Evolutionary conservation across 2,888 invertebrate genomes (phyloP).

Genomic region (Drosophila mettleri): DNA sequence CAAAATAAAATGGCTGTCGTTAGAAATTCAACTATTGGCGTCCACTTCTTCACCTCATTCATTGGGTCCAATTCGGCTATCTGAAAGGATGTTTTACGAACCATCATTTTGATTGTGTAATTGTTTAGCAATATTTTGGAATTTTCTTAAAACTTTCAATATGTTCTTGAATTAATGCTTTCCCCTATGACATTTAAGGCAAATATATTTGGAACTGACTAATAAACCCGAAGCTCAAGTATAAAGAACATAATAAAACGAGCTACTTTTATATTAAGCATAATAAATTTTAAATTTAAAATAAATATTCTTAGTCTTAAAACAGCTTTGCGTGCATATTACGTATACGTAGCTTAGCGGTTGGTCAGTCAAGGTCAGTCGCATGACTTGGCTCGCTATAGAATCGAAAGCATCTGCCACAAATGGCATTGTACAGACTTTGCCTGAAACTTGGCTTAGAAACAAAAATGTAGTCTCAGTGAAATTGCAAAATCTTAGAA

Average conservation of each 20-base stretch:
- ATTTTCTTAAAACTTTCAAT: neutral
- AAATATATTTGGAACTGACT: neutral
- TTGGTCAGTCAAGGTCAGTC: slow-evolving; percentile 45
- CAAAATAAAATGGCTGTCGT: slow-evolving; percentile 13
- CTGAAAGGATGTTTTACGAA: rapidly evolving
- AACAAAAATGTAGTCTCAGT: slow-evolving; percentile 9
- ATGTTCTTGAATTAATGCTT: neutral
- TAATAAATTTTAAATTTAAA: neutral
- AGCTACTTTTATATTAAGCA: neutral
- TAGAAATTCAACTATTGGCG: slow-evolving; percentile 38
- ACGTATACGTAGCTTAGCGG: slow-evolving; percentile 38
- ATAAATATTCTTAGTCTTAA: neutral
- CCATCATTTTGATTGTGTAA: neutral
- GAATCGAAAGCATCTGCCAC: slow-evolving; percentile 44
- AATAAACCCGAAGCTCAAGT: neutral
- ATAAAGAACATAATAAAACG: neutral
- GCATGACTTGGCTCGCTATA: slow-evolving; percentile 4
- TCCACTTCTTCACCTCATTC: slow-evolving; percentile 38
- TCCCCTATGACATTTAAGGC: slow-evolving; percentile 20
- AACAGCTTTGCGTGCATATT: slow-evolving; percentile 2
- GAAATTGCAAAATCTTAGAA: slow-evolving; percentile 54
- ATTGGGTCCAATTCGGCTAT: neutral
- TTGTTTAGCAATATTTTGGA: neutral
- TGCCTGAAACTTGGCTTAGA: slow-evolving; percentile 5
- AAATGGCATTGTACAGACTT: slow-evolving; percentile 14